phyloP scores from a whole-genome alignment of 2,113 vertebrate genomes.

The Anolis carolinensis region DNA sequence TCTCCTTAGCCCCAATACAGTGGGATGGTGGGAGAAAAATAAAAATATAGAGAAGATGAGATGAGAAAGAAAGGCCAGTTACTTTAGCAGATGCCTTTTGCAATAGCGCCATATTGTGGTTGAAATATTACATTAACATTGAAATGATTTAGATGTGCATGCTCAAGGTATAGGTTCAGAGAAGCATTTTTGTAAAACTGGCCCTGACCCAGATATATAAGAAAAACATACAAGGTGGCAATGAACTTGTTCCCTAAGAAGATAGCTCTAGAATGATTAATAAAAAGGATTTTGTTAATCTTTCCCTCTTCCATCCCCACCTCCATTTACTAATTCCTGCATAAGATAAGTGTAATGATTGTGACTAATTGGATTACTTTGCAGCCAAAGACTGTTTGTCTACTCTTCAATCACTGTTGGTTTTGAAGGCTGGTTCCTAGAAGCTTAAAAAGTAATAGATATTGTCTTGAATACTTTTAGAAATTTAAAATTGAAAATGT shows the following conservation, averaged over 20 bases:
- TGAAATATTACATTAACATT: slow-evolving; percentile 62
- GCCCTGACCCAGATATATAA: neutral
- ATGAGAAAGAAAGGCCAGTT: neutral
- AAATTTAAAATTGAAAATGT: neutral
- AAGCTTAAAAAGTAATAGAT: slow-evolving; percentile 1
- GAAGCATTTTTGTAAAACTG: neutral
- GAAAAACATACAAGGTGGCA: neutral
- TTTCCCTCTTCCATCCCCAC: neutral
- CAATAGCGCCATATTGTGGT: slow-evolving; percentile 82
- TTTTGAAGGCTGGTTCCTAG: neutral
- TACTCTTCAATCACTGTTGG: neutral
- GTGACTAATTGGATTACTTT: neutral
- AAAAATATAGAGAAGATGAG: neutral
- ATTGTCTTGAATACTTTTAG: neutral
- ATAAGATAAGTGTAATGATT: neutral
- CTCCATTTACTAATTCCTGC: neutral
- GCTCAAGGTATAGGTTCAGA: neutral
- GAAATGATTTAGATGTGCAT: neutral
- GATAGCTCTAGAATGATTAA: neutral
- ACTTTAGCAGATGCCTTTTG: slow-evolving; percentile 68
- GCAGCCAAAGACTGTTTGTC: neutral
- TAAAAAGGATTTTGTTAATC: neutral
- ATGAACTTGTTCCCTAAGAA: neutral
- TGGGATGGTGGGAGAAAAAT: too few relatives aligned
- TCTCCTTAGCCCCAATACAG: neutral